Base-by-base conservation (phyloP, 2,888 invertebrate genomes). In the Drymonia ruficornis region DNA sequence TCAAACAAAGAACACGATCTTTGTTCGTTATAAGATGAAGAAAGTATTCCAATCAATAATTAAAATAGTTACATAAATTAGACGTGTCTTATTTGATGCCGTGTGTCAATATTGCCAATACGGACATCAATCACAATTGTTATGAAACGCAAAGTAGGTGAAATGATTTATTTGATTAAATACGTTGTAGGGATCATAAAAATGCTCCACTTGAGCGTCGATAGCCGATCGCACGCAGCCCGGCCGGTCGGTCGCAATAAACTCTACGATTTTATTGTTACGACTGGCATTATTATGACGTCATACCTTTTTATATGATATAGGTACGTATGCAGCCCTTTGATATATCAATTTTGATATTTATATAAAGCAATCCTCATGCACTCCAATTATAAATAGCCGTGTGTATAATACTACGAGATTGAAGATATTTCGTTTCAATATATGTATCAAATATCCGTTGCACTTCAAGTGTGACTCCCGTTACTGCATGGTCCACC, bases 401-500 rank as follows among this genome's bases (percentile, higher is more conserved):
- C 36, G 11, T 36, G n/a, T 5, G n/a, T n/a, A n/a, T 36, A 68
- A 66, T 73, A 74, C 66, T 62, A 63, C 61, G 15, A 66, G 62
- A 68, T 70, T 69, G 65, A 68, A 71, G 74, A 76, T 81, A 82
- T 82, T 77, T 71, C 54, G 72, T 87, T 87, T 84, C 81, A 78
- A 67, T 72, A 73, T 87, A 67, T 72, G 73, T 87, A 88, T 90
- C 86, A 75, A 78, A 80, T 91, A 76, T 78, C 89, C 70, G 79
- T 67, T 86, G 85, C 84, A 86, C 78, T 80, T 79, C 78, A 76
- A 82, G 82, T 86, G 84, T 81, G 81, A 86, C 85, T 86, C 80
- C 89, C 87, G 91, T 88, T 89, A 87, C 73, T 78, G 74, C 81
- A 86, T 83, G 89, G 79, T 86, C 72, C 84, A 86, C 77, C 81